phyloP scores from a whole-genome alignment of 2,888 invertebrate species.

The Pherbina coryleti region DNA sequence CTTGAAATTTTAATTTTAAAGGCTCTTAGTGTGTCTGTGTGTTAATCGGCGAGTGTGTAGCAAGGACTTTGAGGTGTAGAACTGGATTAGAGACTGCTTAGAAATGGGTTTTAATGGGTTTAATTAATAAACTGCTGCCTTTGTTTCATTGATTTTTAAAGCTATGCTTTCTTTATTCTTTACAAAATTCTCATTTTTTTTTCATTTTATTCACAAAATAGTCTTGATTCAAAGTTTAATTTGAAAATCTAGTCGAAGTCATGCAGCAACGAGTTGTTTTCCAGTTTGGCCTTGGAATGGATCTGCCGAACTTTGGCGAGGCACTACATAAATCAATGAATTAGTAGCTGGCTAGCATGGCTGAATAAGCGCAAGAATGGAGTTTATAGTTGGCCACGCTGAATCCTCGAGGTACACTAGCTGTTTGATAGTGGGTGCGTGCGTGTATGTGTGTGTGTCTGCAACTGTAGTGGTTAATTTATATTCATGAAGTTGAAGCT shows the following conservation, averaged over 20 bases:
- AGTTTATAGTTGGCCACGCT: neutral
- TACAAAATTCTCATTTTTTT: neutral
- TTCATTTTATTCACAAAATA: too few relatives aligned
- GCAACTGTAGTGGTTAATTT: slow-evolving; percentile 37
- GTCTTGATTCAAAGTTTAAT: too few relatives aligned
- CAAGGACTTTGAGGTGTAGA: neutral
- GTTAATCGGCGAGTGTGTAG: neutral
- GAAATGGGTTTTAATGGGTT: neutral
- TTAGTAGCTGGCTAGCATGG: too few relatives aligned
- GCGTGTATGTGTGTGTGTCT: neutral
- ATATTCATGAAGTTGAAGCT: slow-evolving; percentile 39
- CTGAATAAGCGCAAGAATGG: too few relatives aligned
- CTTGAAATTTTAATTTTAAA: slow-evolving; percentile 63
- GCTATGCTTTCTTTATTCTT: neutral
- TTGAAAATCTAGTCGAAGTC: too few relatives aligned
- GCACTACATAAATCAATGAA: neutral
- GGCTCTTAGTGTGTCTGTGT: slow-evolving; percentile 32
- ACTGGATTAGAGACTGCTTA: neutral
- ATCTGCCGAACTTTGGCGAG: slow-evolving; percentile 3
- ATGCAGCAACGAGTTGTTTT: neutral
- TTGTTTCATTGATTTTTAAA: neutral
- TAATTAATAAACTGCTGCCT: too few relatives aligned
- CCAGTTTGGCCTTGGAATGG: neutral
- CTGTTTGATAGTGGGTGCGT: neutral
- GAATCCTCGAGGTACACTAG: neutral